Percentiles rank a stretch among this genome's conserved stretches.
phyloP scores from a whole-genome alignment of 2,888 invertebrate species.

The Lycophotia porphyrea region DNA sequence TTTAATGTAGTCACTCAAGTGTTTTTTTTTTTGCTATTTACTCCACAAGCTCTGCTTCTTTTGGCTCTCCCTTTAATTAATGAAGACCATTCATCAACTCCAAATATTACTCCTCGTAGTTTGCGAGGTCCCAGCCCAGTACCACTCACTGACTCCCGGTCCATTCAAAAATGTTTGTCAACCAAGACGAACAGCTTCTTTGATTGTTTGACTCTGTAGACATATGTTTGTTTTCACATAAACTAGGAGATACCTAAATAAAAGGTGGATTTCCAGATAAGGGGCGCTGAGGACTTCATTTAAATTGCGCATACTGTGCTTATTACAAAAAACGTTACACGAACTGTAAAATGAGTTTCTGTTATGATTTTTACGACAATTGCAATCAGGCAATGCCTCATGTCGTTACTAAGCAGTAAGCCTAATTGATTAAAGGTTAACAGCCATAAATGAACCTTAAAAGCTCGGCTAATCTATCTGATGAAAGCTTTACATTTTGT shows the following conservation, averaged over 20 bases:
- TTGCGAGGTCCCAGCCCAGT: not conserved
- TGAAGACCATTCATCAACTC: not conserved
- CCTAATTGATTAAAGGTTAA: constrained; percentile 17
- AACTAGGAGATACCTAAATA: not conserved
- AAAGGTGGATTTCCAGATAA: not conserved
- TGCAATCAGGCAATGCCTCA: not conserved
- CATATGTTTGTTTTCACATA: too few relatives aligned
- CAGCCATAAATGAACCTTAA: constrained; percentile 13
- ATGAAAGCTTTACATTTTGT: constrained; percentile 30
- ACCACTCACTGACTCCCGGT: not conserved
- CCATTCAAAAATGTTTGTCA: not conserved
- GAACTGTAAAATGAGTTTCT: not conserved
- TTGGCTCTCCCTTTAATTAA: not conserved
- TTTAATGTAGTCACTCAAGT: not conserved
- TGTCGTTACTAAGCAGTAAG: not conserved
- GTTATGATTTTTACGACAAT: not conserved
- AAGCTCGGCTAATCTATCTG: constrained; percentile 25
- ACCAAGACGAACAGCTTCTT: not conserved
- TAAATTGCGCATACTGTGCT: not conserved
- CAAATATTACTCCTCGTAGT: not conserved
- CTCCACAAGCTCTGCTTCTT: not conserved
- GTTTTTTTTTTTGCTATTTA: not conserved
- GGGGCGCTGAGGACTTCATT: too few relatives aligned
- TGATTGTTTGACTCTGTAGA: not conserved
- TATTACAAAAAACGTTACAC: not conserved